These are phyloP conservation scores for Crotalus tigris DNA, from an alignment of 2,113 vertebrate genomes.

Conservation along the genomic window DNA sequence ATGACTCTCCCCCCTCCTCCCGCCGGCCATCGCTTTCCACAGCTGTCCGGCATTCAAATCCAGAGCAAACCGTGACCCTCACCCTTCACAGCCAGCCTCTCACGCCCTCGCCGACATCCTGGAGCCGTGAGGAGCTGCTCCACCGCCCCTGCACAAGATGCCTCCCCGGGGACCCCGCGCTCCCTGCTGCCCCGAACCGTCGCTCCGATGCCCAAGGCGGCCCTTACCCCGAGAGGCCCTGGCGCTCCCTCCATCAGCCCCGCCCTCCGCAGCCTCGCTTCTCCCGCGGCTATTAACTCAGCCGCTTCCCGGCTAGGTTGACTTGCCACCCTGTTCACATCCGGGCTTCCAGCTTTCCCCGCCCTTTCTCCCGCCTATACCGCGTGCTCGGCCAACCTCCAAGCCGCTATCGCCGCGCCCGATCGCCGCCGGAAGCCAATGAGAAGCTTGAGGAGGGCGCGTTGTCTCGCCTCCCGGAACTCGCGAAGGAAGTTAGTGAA, in stretches of 20 bases:
- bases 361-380: background rate
- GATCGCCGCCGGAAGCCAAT: background rate
- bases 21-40: background rate
- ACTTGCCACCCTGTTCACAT: constrained; percentile 2
- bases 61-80: background rate
- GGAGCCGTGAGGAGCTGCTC: background rate
- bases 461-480: background rate
- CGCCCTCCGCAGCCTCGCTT: background rate
- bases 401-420: background rate
- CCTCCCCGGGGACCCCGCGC: background rate
- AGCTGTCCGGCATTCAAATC: background rate
- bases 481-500: background rate
- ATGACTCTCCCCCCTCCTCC: background rate
- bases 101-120: background rate
- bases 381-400: background rate
- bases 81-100: background rate
- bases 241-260: constrained; percentile 23
- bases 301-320: background rate
- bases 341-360: background rate
- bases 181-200: background rate
- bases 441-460: background rate
- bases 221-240: constrained; percentile 16
- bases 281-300: background rate
- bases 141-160: background rate
- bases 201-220: background rate